Evolutionary conservation across 2,888 invertebrate species (phyloP), one percentile per base, ranked within the genome.

Genomic region (Tuta absoluta): DNA sequence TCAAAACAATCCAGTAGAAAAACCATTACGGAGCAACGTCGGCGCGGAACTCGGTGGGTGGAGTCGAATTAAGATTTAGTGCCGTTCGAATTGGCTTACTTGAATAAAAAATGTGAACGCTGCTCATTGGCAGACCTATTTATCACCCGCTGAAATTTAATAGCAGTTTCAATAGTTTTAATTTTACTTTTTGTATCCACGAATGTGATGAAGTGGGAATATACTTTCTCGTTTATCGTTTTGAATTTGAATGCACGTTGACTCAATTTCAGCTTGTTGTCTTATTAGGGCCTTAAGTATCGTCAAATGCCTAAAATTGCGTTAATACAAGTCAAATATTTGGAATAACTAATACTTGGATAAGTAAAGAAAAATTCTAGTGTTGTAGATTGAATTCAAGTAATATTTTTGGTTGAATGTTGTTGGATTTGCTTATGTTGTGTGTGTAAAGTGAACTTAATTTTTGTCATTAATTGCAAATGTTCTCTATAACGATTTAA

Each of bases 21-120:
- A 69, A 64, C 63, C 64, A 62, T 69, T 71, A 72, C 67, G 65
- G 67, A 53, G 64, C 65, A 65, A 69, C 69, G 63, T 66, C 59
- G 66, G 33, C 10, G 21, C 67, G 63, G 51, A 67, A 69, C 67
- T 71, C 67, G 64, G 66, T 72, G 65, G 74, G 71, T 69, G 72
- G 68, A 69, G 71, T 67, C 72, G 74, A 79, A 79, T 78, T 77
- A 75, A 78, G 78, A 80, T 81, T 81, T 82, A 81, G 73, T 76
- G 70, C 66, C 72, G 71, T 69, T 72, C 73, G 68, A 77, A 79
- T 78, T 75, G 75, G 71, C 70, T 69, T 72, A 72, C 72, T 75
- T 71, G 69, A 77, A 75, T 75, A 74, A 77, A 80, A 79, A 75
- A 74, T 65, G 65, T 68, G 63, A 67, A 69, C 63, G 66, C 71